A percentile compares a stretch with the other conserved stretches of the same genome.
phyloP scores from a whole-genome alignment of 1,140 invertebrate species.

The Acromyrmex echinatior region DNA sequence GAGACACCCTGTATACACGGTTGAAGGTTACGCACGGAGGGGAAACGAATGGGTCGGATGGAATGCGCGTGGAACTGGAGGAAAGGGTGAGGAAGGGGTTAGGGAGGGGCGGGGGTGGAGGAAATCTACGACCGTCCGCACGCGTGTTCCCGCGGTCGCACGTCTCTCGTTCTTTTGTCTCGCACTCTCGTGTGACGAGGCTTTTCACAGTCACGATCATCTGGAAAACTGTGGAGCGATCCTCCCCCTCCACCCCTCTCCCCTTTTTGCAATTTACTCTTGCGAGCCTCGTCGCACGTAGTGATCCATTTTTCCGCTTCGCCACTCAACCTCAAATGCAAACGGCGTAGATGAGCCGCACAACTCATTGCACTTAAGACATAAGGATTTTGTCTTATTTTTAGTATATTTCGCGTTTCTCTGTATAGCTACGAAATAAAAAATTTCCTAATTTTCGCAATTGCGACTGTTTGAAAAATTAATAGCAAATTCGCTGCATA shows the following conservation, averaged over 20 bases:
- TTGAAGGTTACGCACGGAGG: constrained; percentile 67
- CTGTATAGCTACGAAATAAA: not conserved
- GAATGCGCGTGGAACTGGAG: constrained; percentile 66
- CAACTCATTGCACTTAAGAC: not conserved
- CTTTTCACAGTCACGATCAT: constrained; percentile 19
- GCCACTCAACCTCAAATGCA: not conserved
- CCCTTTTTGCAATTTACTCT: not conserved
- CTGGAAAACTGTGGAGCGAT: constrained; percentile 26
- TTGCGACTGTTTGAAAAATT: not conserved
- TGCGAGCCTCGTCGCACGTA: not conserved
- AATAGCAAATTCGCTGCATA: no score
- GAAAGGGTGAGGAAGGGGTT: constrained; percentile 1
- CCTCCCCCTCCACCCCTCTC: not conserved
- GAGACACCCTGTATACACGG: constrained; percentile 56
- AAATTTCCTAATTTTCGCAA: not conserved
- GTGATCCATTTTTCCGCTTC: not conserved
- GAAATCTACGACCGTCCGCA: constrained; percentile 49
- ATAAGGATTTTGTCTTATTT: not conserved
- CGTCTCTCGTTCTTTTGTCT: constrained; percentile 54
- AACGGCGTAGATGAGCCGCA: not conserved
- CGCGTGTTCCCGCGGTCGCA: constrained; percentile 51
- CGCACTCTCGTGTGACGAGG: constrained; percentile 24
- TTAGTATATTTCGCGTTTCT: not conserved
- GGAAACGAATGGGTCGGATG: constrained; percentile 59
- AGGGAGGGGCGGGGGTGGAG: constrained; percentile 31